These are phyloP conservation scores for Tetropium fuscum DNA, from an alignment of 2,888 invertebrate genomes.

Conservation along the genomic window DNA sequence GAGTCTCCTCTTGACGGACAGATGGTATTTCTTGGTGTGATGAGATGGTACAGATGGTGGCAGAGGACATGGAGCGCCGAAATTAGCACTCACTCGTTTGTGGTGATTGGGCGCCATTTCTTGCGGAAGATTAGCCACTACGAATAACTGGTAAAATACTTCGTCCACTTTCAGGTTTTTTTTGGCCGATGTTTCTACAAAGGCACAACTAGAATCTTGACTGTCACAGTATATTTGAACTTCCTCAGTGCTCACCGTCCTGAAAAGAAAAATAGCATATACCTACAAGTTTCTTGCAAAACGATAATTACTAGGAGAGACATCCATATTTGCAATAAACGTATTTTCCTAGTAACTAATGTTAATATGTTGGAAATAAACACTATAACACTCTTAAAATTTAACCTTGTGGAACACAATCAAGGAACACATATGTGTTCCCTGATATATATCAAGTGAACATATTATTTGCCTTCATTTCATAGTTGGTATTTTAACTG, in stretches of 20 bases:
- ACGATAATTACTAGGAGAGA: too few relatives aligned
- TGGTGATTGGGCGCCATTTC: constrained; percentile 93
- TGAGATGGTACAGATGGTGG: constrained; percentile 75
- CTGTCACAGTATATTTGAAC: constrained; percentile 81
- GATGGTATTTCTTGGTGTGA: constrained; percentile 79
- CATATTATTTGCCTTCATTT: too few relatives aligned
- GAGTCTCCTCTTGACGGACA: constrained; percentile 84
- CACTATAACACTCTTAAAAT: too few relatives aligned
- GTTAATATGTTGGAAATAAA: too few relatives aligned
- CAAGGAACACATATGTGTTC: too few relatives aligned
- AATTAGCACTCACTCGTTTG: constrained; percentile 81
- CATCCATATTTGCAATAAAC: too few relatives aligned
- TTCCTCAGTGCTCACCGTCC: constrained; percentile 83
- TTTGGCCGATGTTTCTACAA: constrained; percentile 87
- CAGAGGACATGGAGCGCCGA: constrained; percentile 81
- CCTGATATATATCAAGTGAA: too few relatives aligned
- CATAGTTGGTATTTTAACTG: too few relatives aligned
- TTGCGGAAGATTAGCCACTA: constrained; percentile 83
- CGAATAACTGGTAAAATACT: constrained; percentile 86
- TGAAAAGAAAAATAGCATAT: too few relatives aligned
- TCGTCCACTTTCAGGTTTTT: constrained; percentile 85
- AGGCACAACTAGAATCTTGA: constrained; percentile 82
- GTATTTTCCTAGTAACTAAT: too few relatives aligned
- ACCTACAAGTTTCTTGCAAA: too few relatives aligned
- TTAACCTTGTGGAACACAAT: too few relatives aligned